phyloP scores from a whole-genome alignment of 2,888 invertebrate species.

The Sinelater perroti region DNA sequence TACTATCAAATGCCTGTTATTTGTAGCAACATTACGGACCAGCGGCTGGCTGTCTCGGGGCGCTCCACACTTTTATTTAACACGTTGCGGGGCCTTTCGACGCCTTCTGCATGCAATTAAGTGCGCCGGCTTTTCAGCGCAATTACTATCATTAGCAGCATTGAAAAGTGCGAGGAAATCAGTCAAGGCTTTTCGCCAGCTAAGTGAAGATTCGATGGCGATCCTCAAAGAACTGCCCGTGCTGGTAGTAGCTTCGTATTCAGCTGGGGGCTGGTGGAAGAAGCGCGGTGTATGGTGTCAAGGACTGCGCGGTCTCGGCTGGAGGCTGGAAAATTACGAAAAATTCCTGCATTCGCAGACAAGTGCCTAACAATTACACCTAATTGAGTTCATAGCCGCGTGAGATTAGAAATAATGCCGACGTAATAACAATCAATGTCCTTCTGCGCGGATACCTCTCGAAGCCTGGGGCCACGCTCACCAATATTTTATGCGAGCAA shows the following conservation, averaged over 20 bases:
- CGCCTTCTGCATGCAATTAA: not conserved
- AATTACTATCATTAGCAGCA: not conserved
- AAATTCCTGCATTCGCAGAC: slow-evolving; percentile 22
- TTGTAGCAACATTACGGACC: not conserved
- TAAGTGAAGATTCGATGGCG: too few species aligned
- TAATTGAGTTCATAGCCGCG: slow-evolving; percentile 30
- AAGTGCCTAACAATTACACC: slow-evolving; percentile 32
- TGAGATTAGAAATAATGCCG: slow-evolving; percentile 33
- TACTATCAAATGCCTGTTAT: not conserved
- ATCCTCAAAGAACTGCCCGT: too few species aligned
- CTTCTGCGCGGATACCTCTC: slow-evolving; percentile 28
- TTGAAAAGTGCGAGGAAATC: too few species aligned
- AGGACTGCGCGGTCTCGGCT: too few species aligned
- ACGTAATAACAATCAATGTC: slow-evolving; percentile 33
- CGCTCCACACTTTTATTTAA: slow-evolving; percentile 10
- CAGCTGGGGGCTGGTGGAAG: too few species aligned
- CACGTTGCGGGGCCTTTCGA: too few species aligned
- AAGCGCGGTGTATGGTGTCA: too few species aligned
- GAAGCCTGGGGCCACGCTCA: slow-evolving; percentile 21
- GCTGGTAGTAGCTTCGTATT: too few species aligned
- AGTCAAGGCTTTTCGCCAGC: too few species aligned
- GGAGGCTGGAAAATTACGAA: slow-evolving; percentile 6
- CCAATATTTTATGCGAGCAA: slow-evolving; percentile 31
- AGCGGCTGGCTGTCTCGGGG: not conserved
- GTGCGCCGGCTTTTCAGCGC: not conserved